Conservation (phyloP, 2,113 vertebrate species). For the Gila orcuttii region DNA sequence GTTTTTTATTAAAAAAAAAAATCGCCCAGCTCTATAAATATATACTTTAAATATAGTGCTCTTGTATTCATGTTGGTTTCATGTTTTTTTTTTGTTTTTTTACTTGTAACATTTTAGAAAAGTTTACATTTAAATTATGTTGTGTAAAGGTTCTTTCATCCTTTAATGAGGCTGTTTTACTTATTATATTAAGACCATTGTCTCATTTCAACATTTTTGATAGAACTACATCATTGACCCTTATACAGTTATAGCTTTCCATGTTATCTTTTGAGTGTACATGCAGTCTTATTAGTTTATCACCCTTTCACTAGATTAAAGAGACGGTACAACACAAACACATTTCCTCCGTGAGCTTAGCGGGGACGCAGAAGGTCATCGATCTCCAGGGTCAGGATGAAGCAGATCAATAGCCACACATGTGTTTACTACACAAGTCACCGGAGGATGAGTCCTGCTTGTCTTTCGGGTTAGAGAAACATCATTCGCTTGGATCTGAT, state of each 20-base stretch:
- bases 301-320: constrained; percentile 22
- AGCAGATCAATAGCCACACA: constrained; percentile 51
- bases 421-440: constrained; percentile 48
- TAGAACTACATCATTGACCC: neutral
- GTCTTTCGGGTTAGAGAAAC: constrained; percentile 14
- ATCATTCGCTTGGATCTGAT: constrained; percentile 26
- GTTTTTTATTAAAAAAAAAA: too few species aligned
- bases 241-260: neutral
- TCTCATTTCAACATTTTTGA: neutral
- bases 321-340: neutral
- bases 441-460: neutral
- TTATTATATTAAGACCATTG: neutral
- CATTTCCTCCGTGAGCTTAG: neutral
- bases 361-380: constrained; percentile 12
- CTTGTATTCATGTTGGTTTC: too few species aligned
- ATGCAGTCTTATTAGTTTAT: constrained; percentile 4
- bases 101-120: too few species aligned
- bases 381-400: neutral
- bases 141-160: neutral
- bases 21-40: too few species aligned
- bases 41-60: neutral
- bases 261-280: neutral
- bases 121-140: too few species aligned
- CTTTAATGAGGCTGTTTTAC: neutral
- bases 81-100: too few species aligned